A percentile compares a stretch with the other conserved stretches of the same genome.
phyloP scores from a whole-genome alignment of 2,113 vertebrate genomes.

The Tachysurus vachellii region DNA sequence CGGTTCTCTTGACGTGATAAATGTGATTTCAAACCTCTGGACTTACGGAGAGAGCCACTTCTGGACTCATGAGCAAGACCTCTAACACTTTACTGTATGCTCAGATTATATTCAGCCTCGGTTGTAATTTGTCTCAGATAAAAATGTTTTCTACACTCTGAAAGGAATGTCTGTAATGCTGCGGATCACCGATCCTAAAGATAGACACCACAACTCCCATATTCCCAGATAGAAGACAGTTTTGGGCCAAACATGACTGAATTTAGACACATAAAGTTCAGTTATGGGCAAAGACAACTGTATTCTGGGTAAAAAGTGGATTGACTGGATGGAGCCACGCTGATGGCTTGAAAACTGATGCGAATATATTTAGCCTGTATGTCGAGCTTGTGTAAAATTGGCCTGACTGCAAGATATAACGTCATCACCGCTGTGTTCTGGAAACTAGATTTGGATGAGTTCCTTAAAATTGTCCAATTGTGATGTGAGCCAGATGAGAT shows the following conservation, averaged over 20 bases:
- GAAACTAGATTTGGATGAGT: not conserved
- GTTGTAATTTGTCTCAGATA: not conserved
- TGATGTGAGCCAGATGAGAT: not conserved
- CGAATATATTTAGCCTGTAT: not conserved
- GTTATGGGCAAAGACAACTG: not conserved
- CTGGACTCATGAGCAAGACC: constrained; percentile 1
- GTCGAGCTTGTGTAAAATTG: not conserved
- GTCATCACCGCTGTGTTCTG: not conserved
- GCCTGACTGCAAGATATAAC: not conserved
- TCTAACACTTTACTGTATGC: not conserved
- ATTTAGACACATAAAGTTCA: not conserved
- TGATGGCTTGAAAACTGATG: not conserved
- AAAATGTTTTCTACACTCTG: constrained; percentile 1
- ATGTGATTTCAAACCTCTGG: not conserved
- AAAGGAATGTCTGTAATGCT: constrained; percentile 6
- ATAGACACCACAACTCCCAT: not conserved
- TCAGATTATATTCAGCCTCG: not conserved
- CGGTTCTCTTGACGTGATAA: not conserved
- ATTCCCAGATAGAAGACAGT: constrained; percentile 5
- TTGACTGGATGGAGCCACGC: not conserved
- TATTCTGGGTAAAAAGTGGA: not conserved
- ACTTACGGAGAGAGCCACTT: not conserved
- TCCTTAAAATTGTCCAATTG: not conserved
- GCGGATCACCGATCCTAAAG: constrained; percentile 5
- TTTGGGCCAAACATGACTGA: not conserved